Conservation (phyloP, 2,113 vertebrate genomes). For the Cheirogaleus medius region DNA sequence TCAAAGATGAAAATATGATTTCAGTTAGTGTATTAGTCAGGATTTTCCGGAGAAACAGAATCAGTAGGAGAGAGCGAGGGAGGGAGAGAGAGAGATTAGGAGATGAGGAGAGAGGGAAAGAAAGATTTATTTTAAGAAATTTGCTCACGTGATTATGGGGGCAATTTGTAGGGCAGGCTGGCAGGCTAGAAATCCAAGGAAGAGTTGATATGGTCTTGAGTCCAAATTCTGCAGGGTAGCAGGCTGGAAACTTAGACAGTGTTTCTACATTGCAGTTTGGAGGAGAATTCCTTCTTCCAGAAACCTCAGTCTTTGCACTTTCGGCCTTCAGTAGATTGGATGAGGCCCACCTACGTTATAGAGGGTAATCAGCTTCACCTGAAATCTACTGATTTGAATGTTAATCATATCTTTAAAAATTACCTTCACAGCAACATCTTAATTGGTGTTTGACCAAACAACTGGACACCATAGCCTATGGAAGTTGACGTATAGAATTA, state of each 20-base stretch:
- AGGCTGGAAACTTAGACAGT: background rate
- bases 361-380: background rate
- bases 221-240: background rate
- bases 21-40: background rate
- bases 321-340: background rate
- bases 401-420: background rate
- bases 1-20: background rate
- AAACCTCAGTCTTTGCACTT: background rate
- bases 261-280: background rate
- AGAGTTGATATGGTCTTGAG: background rate
- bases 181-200: background rate
- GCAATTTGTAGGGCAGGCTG: background rate
- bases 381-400: background rate
- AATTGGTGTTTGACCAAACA: background rate
- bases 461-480: background rate
- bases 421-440: background rate
- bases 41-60: background rate
- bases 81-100: background rate
- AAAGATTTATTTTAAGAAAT: background rate
- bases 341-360: background rate
- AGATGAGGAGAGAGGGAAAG: background rate
- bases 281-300: conserved; percentile 6
- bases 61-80: background rate
- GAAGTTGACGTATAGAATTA: background rate
- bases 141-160: background rate